phyloP scores from a whole-genome alignment of 2,888 invertebrate species.

The Meloe dianella region DNA sequence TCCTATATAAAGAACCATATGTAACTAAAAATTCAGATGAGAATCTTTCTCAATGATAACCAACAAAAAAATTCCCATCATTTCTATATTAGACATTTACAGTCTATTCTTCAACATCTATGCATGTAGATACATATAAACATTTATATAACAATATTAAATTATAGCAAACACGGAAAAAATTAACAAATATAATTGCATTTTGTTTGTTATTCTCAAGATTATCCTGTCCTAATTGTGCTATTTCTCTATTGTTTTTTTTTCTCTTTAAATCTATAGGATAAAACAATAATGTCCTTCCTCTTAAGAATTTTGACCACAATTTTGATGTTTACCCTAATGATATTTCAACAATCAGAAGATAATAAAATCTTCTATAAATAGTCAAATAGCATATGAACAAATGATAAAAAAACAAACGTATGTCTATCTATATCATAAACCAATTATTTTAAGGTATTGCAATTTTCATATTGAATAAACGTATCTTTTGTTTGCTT shows the following conservation, averaged over 20 bases:
- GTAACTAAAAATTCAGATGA: conserved; percentile 31
- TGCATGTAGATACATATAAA: not conserved
- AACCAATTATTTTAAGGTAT: not conserved
- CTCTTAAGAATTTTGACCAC: conserved; percentile 12
- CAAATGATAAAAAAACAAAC: not conserved
- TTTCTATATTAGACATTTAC: not conserved
- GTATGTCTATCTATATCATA: not conserved
- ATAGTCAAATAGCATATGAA: no score
- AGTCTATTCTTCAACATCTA: not conserved
- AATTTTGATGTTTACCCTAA: conserved; percentile 14
- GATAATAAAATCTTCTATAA: not conserved
- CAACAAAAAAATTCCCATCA: not conserved
- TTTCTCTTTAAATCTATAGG: conserved; percentile 2
- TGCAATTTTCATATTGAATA: not conserved
- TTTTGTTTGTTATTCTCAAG: not conserved
- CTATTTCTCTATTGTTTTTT: not conserved
- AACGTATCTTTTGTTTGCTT: not conserved
- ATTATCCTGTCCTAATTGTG: not conserved
- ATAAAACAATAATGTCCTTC: conserved; percentile 19
- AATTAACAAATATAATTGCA: no score
- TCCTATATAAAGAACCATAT: conserved; percentile 32
- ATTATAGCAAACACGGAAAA: no score
- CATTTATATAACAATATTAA: not conserved
- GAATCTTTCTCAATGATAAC: conserved; percentile 22
- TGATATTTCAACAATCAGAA: not conserved